Percentiles rank a stretch among this genome's conserved stretches.
These are phyloP conservation scores for Drosophila takahashii DNA, from an alignment of 1,140 invertebrate species.

Conservation along the genomic window DNA sequence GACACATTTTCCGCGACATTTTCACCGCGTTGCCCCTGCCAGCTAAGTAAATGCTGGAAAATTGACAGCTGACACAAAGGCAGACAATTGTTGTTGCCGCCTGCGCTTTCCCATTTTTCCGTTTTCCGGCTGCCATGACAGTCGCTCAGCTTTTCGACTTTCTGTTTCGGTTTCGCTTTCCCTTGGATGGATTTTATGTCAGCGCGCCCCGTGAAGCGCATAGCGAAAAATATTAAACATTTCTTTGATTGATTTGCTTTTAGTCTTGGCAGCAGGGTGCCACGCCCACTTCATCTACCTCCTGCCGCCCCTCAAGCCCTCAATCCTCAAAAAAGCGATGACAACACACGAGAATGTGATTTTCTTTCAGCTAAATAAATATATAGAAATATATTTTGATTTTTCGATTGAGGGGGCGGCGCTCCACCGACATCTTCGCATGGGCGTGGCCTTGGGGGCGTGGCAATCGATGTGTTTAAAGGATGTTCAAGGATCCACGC, in stretches of 20 bases:
- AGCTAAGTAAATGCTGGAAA: slow-evolving; percentile 27
- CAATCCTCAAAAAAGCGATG: background rate
- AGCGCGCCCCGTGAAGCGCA: slow-evolving; percentile 47
- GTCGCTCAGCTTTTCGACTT: slow-evolving; percentile 33
- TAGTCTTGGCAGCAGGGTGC: slow-evolving; percentile 12
- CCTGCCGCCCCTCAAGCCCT: background rate
- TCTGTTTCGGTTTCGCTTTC: slow-evolving; percentile 25
- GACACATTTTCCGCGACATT: slow-evolving; percentile 6
- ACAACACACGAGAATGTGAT: slow-evolving; percentile 5
- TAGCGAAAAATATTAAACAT: slow-evolving; percentile 72
- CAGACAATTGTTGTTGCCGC: slow-evolving; percentile 40
- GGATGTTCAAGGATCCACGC: background rate
- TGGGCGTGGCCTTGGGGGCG: background rate
- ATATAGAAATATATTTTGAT: slow-evolving; percentile 17
- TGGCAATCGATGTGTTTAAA: slow-evolving; percentile 19
- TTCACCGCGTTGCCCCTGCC: slow-evolving; percentile 10
- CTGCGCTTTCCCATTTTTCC: slow-evolving; percentile 7
- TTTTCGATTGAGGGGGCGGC: slow-evolving; percentile 4
- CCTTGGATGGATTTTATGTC: slow-evolving; percentile 35
- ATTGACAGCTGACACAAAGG: slow-evolving; percentile 51
- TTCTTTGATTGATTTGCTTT: slow-evolving; percentile 66
- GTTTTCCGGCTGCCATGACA: slow-evolving; percentile 40
- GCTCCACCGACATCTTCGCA: background rate
- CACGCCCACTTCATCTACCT: slow-evolving; percentile 13
- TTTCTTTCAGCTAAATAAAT: background rate